Conservation (phyloP, 2,113 vertebrate genomes). For the Rhodinocichla rosea region DNA sequence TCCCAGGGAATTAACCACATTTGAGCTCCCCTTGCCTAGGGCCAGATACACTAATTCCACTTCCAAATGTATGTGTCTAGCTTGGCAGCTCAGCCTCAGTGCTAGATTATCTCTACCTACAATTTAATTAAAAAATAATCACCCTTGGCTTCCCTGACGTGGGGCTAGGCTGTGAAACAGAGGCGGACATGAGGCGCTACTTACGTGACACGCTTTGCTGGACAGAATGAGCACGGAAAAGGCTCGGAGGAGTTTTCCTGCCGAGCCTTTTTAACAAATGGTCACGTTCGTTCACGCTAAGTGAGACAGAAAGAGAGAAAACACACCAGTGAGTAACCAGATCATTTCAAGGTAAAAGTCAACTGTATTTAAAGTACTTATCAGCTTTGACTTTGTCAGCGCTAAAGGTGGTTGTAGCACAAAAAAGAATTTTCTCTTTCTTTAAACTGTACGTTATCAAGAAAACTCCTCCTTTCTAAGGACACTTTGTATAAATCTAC, state of each 20-base stretch:
- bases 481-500: background rate
- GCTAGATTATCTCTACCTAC: background rate
- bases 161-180: background rate
- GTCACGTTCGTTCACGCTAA: constrained; percentile 95
- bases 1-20: constrained; percentile 29
- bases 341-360: background rate
- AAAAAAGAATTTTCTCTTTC: background rate
- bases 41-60: constrained; percentile 42
- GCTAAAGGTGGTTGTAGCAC: background rate
- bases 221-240: constrained; percentile 89
- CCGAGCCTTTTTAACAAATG: constrained; percentile 95
- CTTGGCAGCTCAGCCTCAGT: constrained; percentile 6
- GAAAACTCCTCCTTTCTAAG: background rate
- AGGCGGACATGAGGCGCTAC: constrained; percentile 45
- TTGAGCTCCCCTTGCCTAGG: background rate
- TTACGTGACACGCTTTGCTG: constrained; percentile 94
- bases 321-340: background rate
- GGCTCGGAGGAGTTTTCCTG: constrained; percentile 92
- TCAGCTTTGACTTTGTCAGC: background rate
- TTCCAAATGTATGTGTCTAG: background rate
- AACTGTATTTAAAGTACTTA: background rate
- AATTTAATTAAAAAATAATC: constrained; percentile 60
- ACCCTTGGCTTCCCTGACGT: background rate
- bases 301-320: constrained; percentile 18
- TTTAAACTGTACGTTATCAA: background rate